These are phyloP conservation scores for Parthenolecanium corni DNA, from an alignment of 2,888 invertebrate species.

Conservation along the genomic window DNA sequence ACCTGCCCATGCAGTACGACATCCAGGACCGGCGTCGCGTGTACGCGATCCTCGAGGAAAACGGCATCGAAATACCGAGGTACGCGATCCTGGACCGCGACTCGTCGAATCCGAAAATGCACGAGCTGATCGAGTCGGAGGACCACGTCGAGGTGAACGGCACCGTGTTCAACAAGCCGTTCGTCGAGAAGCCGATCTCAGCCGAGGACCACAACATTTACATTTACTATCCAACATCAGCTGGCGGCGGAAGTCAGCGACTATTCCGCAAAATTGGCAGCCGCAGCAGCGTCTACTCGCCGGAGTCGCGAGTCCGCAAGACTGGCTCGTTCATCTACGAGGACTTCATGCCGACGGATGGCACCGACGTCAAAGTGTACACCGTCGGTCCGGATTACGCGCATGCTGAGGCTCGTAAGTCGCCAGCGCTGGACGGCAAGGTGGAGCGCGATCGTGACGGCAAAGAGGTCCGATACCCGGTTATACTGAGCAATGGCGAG, in stretches of 20 bases:
- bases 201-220: conserved; percentile 99
- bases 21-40: conserved; percentile 91
- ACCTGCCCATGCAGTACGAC: conserved; percentile 96
- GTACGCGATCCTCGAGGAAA: conserved; percentile 81
- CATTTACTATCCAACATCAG: conserved; percentile 97
- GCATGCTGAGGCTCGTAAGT: conserved; percentile 97
- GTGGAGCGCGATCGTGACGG: conserved; percentile 97
- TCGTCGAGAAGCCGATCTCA: conserved; percentile 98
- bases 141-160: conserved; percentile 97
- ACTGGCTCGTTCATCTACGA: conserved; percentile 98
- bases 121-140: conserved; percentile 85
- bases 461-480: conserved; percentile 96
- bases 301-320: conserved; percentile 88
- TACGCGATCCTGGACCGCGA: conserved; percentile 95
- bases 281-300: conserved; percentile 95
- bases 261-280: conserved; percentile 99
- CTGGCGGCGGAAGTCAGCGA: conserved; percentile 94
- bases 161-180: conserved; percentile 90
- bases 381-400: conserved; percentile 99
- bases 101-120: conserved; percentile 77
- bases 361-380: conserved; percentile 70
- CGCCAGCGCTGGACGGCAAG: conserved; percentile 95
- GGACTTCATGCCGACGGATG: conserved; percentile 99
- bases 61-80: conserved; percentile 94
- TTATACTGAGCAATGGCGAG: conserved; percentile 92